Percentiles rank a stretch among this genome's conserved stretches.
phyloP scores from a whole-genome alignment of 2,888 invertebrate genomes.

The Pristionchus exspectatus region DNA sequence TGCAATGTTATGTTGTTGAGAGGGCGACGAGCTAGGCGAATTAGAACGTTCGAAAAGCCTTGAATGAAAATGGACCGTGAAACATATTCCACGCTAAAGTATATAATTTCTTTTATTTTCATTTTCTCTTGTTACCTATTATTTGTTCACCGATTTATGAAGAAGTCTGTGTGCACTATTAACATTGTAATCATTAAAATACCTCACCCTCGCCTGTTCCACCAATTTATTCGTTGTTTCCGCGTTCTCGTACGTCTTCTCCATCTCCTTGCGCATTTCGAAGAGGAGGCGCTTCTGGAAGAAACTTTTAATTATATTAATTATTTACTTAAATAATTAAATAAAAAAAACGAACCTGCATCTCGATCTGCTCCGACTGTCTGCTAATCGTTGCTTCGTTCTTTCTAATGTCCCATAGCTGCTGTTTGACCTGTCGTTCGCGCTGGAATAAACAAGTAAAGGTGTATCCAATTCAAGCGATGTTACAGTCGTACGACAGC shows the following conservation, averaged over 20 bases:
- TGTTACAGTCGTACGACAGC: no score
- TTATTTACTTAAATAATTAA: background rate
- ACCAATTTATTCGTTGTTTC: background rate
- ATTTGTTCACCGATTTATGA: no score
- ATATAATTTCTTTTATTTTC: no score
- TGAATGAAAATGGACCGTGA: no score
- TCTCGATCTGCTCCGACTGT: conserved; percentile 1
- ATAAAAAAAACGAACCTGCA: background rate
- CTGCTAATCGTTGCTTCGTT: conserved; percentile 6
- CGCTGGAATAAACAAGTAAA: background rate
- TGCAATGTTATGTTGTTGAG: no score
- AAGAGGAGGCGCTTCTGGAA: conserved; percentile 20
- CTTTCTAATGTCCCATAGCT: background rate
- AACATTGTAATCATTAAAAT: background rate
- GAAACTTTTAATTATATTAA: background rate
- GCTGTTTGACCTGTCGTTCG: background rate
- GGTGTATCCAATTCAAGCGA: no score
- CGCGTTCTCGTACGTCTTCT: background rate
- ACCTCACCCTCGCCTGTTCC: conserved; percentile 20
- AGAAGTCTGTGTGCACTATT: no score
- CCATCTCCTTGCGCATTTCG: conserved; percentile 21
- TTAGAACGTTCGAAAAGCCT: no score
- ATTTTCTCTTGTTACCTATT: no score
- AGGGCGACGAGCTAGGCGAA: no score
- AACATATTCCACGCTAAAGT: no score